Evolutionary conservation across 2,113 vertebrate genomes (phyloP).

Genomic region (Grallaria varia): DNA sequence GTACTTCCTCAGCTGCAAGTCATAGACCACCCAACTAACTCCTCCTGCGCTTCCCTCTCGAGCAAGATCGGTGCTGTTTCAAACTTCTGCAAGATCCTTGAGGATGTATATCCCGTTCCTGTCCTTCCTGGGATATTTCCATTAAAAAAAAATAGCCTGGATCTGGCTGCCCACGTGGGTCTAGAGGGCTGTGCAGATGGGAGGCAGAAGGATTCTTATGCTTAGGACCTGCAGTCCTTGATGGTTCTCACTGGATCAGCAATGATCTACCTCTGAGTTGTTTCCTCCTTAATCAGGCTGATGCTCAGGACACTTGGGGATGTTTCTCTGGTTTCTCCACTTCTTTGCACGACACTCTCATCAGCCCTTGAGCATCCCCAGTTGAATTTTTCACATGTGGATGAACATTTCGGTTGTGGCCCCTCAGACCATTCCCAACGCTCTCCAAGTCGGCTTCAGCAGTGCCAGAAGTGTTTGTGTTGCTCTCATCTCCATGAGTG

Average conservation of each 20-base stretch:
- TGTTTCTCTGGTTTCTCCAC: not conserved
- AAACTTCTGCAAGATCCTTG: not conserved
- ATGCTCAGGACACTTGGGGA: not conserved
- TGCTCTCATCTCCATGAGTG: not conserved
- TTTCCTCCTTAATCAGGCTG: not conserved
- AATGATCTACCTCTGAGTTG: not conserved
- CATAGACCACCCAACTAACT: not conserved
- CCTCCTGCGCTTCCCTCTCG: not conserved
- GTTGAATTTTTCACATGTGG: not conserved
- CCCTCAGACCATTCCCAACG: fast-evolving
- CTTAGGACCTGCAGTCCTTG: not conserved
- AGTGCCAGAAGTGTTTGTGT: not conserved
- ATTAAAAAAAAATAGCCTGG: not conserved
- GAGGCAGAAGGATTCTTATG: not conserved
- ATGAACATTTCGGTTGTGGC: not conserved
- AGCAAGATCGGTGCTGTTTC: fast-evolving
- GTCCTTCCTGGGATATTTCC: not conserved
- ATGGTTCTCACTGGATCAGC: not conserved
- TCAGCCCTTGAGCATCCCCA: not conserved
- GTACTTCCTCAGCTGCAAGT: not conserved
- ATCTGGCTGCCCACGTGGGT: not conserved
- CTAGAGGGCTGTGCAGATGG: not conserved
- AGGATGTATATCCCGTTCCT: not conserved
- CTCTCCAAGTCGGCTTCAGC: not conserved
- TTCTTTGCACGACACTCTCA: not conserved